Percentiles rank a stretch among this genome's conserved stretches.
Conservation (phyloP, 2,888 invertebrate genomes). For the Drosophila stalkeri region DNA sequence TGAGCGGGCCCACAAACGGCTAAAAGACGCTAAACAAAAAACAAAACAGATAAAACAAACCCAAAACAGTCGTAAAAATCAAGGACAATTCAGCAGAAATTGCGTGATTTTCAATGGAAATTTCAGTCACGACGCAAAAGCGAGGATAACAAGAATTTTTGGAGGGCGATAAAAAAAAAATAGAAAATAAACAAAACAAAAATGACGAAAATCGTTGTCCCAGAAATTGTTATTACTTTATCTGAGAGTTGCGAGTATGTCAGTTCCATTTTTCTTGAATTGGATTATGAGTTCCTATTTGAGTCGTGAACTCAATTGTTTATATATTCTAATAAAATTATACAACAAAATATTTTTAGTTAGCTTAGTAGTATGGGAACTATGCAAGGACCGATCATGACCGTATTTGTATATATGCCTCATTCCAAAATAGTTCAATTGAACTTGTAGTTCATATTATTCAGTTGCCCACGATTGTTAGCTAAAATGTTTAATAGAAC, state of each 20-base stretch:
- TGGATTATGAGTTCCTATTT: neutral
- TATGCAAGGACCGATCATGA: too few species aligned
- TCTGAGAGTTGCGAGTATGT: neutral
- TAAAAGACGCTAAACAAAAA: constrained; percentile 9
- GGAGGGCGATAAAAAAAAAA: neutral
- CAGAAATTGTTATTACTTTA: constrained; percentile 7
- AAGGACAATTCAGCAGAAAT: constrained; percentile 52
- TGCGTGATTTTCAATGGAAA: constrained; percentile 60
- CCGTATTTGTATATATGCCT: too few species aligned
- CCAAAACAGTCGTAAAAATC: constrained; percentile 48
- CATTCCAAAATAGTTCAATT: too few species aligned
- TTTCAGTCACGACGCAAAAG: constrained; percentile 26
- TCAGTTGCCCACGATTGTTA: neutral
- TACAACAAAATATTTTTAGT: neutral
- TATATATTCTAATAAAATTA: neutral
- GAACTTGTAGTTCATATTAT: too few species aligned
- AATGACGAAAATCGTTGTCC: constrained; percentile 16
- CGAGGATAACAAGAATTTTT: constrained; percentile 1
- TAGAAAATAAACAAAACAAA: neutral
- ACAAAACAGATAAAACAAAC: neutral
- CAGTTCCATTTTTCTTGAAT: neutral
- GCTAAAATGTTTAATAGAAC: too few species aligned
- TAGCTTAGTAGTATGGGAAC: neutral
- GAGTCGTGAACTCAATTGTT: neutral
- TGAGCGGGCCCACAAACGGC: neutral